These are phyloP conservation scores for Macropodus opercularis DNA, from an alignment of 2,797 vertebrate species.

Conservation along the genomic window DNA sequence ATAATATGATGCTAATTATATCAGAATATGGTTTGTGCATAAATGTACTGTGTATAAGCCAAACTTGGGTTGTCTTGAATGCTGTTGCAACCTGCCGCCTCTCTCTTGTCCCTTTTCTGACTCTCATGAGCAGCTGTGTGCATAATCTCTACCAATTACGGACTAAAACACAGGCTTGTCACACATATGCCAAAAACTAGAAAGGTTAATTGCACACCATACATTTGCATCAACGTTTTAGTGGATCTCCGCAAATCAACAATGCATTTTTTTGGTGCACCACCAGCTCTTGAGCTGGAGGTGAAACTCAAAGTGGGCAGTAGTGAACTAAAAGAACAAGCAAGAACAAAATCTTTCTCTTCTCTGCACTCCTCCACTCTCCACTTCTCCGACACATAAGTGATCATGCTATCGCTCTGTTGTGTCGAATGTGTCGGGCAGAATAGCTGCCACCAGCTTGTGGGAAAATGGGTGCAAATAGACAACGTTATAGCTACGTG, in stretches of 20 bases:
- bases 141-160: constrained; percentile 3
- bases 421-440: constrained; percentile 18
- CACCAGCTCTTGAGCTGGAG: constrained; percentile 3
- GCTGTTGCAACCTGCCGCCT: background rate
- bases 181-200: background rate
- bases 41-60: too few relatives aligned
- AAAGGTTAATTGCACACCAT: constrained; percentile 38
- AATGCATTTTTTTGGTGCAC: background rate
- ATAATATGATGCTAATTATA: too few relatives aligned
- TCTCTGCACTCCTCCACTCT: constrained; percentile 6
- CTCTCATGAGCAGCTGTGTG: constrained; percentile 6
- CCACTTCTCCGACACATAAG: constrained; percentile 46
- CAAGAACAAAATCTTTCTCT: constrained; percentile 20
- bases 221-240: background rate
- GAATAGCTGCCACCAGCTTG: constrained; percentile 34
- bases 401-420: constrained; percentile 18
- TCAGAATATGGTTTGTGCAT: background rate
- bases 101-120: background rate
- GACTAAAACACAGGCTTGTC: constrained; percentile 17
- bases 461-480: constrained; percentile 60
- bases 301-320: constrained; percentile 1
- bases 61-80: too few relatives aligned
- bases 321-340: constrained; percentile 8
- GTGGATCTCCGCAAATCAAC: constrained; percentile 11
- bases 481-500: constrained; percentile 28